Evolutionary conservation across 2,888 invertebrate genomes (phyloP).

Genomic region (Trimorus sp.): DNA sequence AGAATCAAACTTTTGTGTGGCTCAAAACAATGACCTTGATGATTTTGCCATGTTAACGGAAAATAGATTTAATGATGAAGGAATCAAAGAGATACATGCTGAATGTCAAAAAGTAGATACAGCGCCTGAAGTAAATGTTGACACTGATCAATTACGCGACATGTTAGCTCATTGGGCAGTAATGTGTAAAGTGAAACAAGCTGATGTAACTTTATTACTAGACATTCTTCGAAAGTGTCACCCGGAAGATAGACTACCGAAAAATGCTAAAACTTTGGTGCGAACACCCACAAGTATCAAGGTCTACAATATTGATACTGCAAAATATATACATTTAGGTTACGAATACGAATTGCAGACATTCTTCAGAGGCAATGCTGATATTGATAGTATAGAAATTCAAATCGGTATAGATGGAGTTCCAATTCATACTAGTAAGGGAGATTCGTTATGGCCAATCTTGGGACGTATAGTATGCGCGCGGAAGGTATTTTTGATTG

Average conservation of each 20-base stretch:
- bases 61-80: no score
- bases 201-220: neutral
- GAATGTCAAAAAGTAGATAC: no score
- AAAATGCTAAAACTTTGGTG: neutral
- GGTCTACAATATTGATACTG: neutral
- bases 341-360: neutral
- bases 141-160: no score
- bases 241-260: no score
- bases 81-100: no score
- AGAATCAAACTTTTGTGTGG: no score
- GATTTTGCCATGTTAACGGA: no score
- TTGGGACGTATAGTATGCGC: neutral
- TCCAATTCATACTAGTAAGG: neutral
- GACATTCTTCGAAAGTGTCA: no score
- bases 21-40: no score
- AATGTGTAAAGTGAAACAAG: no score
- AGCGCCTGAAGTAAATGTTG: no score
- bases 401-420: conserved; percentile 20
- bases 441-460: conserved; percentile 21
- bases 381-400: neutral
- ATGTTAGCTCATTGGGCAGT: no score
- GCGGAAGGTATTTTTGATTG: conserved; percentile 13
- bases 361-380: neutral
- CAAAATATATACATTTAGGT: conserved; percentile 25
- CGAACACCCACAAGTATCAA: conserved; percentile 1